A percentile compares a stretch with the other conserved stretches of the same genome.
Evolutionary conservation across 2,797 vertebrate genomes (phyloP).

Genomic region (Sternotherus odoratus): DNA sequence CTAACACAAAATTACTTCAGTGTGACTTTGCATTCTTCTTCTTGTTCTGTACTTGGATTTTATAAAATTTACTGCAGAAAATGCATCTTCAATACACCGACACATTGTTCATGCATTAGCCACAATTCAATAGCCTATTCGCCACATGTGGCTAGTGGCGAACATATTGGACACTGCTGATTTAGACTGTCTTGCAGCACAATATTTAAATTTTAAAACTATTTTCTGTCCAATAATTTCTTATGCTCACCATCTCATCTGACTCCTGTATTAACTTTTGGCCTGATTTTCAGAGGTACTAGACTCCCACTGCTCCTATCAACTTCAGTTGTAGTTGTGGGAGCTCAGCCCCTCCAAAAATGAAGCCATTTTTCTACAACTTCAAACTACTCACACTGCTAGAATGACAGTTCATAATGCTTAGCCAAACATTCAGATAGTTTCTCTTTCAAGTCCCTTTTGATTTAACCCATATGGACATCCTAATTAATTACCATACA

Average conservation of each 20-base stretch:
- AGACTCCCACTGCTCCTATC: neutral
- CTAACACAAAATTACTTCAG: too few relatives aligned
- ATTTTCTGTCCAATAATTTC: neutral
- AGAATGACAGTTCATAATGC: neutral
- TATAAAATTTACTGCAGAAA: too few relatives aligned
- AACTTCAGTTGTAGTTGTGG: neutral
- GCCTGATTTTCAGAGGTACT: neutral
- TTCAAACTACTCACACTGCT: neutral
- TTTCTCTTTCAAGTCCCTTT: neutral
- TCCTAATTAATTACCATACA: neutral
- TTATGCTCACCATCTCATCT: neutral
- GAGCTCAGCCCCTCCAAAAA: neutral
- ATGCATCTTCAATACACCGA: too few relatives aligned
- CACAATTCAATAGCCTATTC: too few relatives aligned
- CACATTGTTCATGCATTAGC: too few relatives aligned
- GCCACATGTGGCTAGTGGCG: too few relatives aligned
- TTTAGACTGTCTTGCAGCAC: neutral
- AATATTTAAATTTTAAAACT: neutral
- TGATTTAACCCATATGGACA: neutral
- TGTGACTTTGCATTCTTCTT: too few relatives aligned
- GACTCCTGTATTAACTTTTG: neutral
- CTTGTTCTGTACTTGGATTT: too few relatives aligned
- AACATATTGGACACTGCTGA: too few relatives aligned
- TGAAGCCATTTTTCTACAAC: neutral
- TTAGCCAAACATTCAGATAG: neutral